Conservation (phyloP, 1,140 invertebrate species). For the Listronotus oregonensis region DNA sequence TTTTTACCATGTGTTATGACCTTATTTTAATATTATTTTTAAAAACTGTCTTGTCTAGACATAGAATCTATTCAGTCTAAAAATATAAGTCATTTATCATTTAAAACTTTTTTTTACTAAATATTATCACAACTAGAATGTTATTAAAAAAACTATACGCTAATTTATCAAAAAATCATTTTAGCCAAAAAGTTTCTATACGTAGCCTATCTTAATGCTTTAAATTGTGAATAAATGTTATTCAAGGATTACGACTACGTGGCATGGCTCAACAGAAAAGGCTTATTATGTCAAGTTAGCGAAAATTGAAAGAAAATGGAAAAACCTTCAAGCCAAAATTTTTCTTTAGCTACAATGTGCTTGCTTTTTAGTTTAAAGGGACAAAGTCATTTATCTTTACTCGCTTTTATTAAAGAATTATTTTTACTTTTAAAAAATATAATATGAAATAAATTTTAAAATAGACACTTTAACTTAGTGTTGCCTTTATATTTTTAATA, state of each 20-base stretch:
- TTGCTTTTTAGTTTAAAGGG: conserved; percentile 12
- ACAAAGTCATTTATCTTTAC: conserved; percentile 11
- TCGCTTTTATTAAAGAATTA: conserved; percentile 9
- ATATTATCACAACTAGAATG: too few species aligned
- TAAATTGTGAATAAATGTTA: conserved; percentile 26
- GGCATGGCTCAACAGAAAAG: conserved; percentile 16
- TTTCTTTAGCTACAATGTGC: conserved; percentile 17
- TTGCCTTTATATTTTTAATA: background rate
- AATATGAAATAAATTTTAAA: background rate
- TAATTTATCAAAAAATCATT: too few species aligned
- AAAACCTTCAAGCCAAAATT: conserved; percentile 12
- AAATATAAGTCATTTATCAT: too few species aligned
- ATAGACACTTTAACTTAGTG: background rate
- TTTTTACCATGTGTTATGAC: too few species aligned
- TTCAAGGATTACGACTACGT: conserved; percentile 16
- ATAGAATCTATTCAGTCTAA: too few species aligned
- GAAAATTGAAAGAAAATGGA: conserved; percentile 4
- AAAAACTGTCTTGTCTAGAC: too few species aligned
- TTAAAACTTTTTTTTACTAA: too few species aligned
- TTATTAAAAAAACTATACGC: too few species aligned
- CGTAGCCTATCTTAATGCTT: conserved; percentile 1
- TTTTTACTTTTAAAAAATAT: conserved; percentile 3
- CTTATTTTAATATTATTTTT: too few species aligned
- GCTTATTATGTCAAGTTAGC: conserved; percentile 19
- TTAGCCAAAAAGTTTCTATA: too few species aligned